phyloP scores from a whole-genome alignment of 2,888 invertebrate species.

The Hydroisotoma schaefferi region DNA sequence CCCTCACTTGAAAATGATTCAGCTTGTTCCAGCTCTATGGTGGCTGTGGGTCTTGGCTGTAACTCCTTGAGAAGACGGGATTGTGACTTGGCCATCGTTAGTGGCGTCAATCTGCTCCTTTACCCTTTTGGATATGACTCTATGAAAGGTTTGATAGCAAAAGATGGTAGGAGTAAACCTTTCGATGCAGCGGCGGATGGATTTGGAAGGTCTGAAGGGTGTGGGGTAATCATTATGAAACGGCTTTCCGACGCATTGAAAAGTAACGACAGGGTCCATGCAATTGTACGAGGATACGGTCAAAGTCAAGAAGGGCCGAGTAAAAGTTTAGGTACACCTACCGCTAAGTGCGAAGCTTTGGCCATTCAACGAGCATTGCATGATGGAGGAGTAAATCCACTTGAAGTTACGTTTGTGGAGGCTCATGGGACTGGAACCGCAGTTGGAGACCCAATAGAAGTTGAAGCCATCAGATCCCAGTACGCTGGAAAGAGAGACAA shows the following conservation, averaged over 20 bases:
- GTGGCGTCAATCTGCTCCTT: slow-evolving; percentile 33
- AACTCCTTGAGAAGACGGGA: slow-evolving; percentile 16
- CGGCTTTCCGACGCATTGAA: slow-evolving; percentile 21
- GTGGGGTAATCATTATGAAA: slow-evolving; percentile 23
- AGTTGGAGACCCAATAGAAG: slow-evolving; percentile 35
- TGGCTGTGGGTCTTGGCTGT: slow-evolving; percentile 21
- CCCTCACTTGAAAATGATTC: slow-evolving; percentile 37
- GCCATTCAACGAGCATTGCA: slow-evolving; percentile 28
- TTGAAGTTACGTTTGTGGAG: slow-evolving; percentile 83
- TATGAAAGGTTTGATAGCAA: slow-evolving; percentile 17
- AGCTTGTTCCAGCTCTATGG: slow-evolving; percentile 30
- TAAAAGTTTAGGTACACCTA: slow-evolving; percentile 32
- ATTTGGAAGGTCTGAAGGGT: slow-evolving; percentile 29
- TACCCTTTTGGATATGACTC: slow-evolving; percentile 24
- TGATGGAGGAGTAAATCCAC: slow-evolving; percentile 72
- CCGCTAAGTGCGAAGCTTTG: slow-evolving; percentile 20
- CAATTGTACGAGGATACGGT: slow-evolving; percentile 26
- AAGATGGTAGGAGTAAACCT: slow-evolving; percentile 33
- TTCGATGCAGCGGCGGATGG: slow-evolving; percentile 35
- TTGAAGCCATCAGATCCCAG: slow-evolving; percentile 25
- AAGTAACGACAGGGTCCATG: slow-evolving; percentile 21
- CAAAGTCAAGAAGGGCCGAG: slow-evolving; percentile 28
- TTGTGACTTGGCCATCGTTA: slow-evolving; percentile 20
- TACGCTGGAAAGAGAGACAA: slow-evolving; percentile 20
- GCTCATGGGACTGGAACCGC: slow-evolving; percentile 98